Base-by-base conservation (phyloP, 2,888 invertebrate species). In the Arctia plantaginis region DNA sequence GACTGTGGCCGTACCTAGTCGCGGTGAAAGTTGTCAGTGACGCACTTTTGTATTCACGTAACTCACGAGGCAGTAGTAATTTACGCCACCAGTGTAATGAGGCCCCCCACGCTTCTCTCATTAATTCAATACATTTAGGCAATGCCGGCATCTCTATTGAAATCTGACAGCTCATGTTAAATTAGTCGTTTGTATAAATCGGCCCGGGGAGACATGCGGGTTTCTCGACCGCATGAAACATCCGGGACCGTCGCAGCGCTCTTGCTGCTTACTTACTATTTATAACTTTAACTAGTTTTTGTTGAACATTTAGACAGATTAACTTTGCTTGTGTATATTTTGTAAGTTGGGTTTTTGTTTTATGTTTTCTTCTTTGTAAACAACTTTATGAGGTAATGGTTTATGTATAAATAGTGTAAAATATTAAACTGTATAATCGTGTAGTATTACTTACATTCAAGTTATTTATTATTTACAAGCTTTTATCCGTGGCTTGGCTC, bases 21-120 rank as follows among this genome's bases (percentile, higher is more conserved):
- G 86, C 82, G 94, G 95, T 93, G 95, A 95, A 95, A 95, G 95
- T 95, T 94, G 92, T 87, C 88, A 84, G 91, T 93, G 94, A 95
- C 94, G 95, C 92, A 93, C 92, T 91, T 91, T 91, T 92, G 92
- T 93, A 91, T 92, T 90, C 92, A 92, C 90, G 89, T 90, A 90
- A 89, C 90, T 87, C 89, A 88, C 89, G 86, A 85, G 87, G 82
- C 85, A 86, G 89, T 84, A 90, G 90, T 90, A 90, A 92, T 91
- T 92, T 92, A 90, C 90, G 86, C 89, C 82, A 88, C 91, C 89
- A 90, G 76, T 90, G 83, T 88, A 90, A 87, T 86, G 77, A 88
- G 90, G 83, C 82, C 91, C 87, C 81, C 87, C 82, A 81, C 84
- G 82, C 84, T 82, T 86, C 88, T 85, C 88, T 83, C 80, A 84